Base-by-base conservation (phyloP, 2,888 invertebrate genomes). In the Eupithecia abbreviata region DNA sequence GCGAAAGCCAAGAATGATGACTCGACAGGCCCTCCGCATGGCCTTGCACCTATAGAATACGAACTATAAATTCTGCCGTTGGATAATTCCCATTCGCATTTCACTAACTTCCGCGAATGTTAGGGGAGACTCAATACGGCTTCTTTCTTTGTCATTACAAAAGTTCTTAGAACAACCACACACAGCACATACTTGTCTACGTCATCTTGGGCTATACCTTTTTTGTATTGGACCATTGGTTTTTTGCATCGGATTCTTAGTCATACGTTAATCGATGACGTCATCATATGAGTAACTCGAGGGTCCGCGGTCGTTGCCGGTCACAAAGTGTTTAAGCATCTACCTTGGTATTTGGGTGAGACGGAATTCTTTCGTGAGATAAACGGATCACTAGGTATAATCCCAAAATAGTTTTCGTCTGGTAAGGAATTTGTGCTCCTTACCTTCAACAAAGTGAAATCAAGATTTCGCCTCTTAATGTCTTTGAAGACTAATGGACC, bases 241-340 rank as follows among this genome's bases (percentile, higher is more conserved):
- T 78, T 68, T 78, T 78, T 78, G 71, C 81, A 86, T 86, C 80
- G 84, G 86, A 87, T 85, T 70, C 70, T 93, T 92, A 93, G 89
- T 94, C 94, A 93, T 88, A 84, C 88, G 85, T 88, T 89, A 90
- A 92, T 91, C 86, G 88, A 82, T 94, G 94, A 94, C 93, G 93
- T 93, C 93, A 94, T 80, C 81, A 81, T 84, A 86, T 94, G 94
- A 93, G 91, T 93, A 93, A 94, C 87, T 82, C 83, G 77, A 84
- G 87, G 88, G 84, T 85, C 86, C 85, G 89, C 88, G 78, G 72
- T 77, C 84, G 83, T 82, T 82, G 85, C 85, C 86, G 86, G 85
- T 85, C 88, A 87, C 86, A 85, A 83, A 86, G 85, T 85, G 89
- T 89, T 89, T 18, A 69, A 69, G 45, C 47, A 47, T 86, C 70